Conservation (phyloP, 2,888 invertebrate genomes). For the Tineola bisselliella region DNA sequence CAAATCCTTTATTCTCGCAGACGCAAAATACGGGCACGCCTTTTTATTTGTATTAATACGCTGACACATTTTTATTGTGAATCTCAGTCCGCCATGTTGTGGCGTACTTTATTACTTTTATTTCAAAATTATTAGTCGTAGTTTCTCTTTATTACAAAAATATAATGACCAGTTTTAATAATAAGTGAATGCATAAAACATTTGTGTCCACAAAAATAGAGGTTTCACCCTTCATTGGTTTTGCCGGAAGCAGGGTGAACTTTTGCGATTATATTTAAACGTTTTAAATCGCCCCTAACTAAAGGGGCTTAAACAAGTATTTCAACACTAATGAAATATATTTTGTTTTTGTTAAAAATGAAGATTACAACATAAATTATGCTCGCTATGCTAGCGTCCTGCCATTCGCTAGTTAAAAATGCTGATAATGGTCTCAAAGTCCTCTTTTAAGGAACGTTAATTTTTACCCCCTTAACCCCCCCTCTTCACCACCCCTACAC, state of each 20-base stretch:
- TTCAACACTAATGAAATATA: neutral
- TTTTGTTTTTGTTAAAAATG: no score
- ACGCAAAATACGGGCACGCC: neutral
- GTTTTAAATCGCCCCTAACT: neutral
- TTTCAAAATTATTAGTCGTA: no score
- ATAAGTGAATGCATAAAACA: neutral
- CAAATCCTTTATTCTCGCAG: neutral
- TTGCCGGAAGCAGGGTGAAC: neutral
- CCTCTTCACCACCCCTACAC: neutral
- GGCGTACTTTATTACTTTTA: neutral
- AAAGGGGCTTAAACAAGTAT: neutral
- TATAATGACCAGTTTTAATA: neutral
- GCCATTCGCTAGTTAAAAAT: neutral
- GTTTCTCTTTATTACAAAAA: no score
- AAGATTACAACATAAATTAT: neutral
- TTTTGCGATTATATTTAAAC: neutral
- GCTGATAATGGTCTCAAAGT: neutral
- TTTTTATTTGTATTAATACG: neutral
- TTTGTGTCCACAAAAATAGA: neutral
- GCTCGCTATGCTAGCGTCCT: neutral
- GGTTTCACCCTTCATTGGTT: constrained; percentile 1
- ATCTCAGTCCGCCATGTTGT: neutral
- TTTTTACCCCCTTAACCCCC: neutral
- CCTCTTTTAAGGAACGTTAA: neutral
- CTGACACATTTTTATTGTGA: neutral